phyloP scores from a whole-genome alignment of 2,113 vertebrate genomes.

The Gopherus evgoodei region DNA sequence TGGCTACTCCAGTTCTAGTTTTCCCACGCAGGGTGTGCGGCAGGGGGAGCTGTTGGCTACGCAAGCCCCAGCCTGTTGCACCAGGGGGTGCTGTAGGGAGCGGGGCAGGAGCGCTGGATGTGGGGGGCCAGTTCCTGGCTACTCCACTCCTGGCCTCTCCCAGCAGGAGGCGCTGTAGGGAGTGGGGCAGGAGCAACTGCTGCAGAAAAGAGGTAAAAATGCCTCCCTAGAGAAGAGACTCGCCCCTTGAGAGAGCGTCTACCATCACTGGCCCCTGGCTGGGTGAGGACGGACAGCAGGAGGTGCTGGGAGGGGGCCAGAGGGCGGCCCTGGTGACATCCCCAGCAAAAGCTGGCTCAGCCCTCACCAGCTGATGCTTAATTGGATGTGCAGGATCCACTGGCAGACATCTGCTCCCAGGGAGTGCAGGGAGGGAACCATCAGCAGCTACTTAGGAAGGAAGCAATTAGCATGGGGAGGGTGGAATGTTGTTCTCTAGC shows the following conservation, averaged over 20 bases:
- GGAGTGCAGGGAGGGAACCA: not conserved
- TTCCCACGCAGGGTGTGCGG: too few species aligned
- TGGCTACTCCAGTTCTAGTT: too few species aligned
- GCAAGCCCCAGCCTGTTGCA: too few species aligned
- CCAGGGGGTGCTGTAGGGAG: too few species aligned
- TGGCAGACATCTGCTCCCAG: not conserved
- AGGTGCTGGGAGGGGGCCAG: not conserved
- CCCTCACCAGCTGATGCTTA: too few species aligned
- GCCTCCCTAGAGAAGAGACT: not conserved
- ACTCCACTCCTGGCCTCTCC: accelerated
- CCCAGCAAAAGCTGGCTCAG: not conserved
- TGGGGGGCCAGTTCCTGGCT: too few species aligned
- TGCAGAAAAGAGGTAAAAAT: not conserved
- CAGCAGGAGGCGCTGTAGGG: not conserved
- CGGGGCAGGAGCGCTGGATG: too few species aligned
- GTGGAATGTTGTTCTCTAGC: too few species aligned
- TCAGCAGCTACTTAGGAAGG: not conserved
- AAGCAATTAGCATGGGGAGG: not conserved
- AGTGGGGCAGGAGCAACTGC: not conserved
- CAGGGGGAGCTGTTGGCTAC: not conserved
- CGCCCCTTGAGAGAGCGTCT: not conserved
- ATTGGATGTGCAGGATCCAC: accelerated
- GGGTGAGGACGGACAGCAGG: not conserved
- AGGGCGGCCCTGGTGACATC: not conserved
- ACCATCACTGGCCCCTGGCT: not conserved